Percentiles rank a stretch among this genome's conserved stretches.
These are phyloP conservation scores for Bryconaethiops microstoma DNA, from an alignment of 2,797 vertebrate genomes.

Conservation along the genomic window DNA sequence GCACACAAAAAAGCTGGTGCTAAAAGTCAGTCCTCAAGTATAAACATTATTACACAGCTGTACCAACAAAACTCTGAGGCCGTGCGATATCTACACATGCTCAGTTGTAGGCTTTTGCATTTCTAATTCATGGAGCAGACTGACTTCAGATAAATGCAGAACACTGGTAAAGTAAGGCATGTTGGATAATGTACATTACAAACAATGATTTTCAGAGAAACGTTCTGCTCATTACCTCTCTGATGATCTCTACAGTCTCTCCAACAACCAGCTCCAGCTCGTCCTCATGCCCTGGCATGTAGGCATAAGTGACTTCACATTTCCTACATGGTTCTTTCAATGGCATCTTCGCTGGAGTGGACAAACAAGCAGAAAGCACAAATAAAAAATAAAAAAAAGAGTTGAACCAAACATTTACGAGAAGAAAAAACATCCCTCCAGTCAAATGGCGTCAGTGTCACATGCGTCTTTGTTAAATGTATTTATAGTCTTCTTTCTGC, in stretches of 20 bases:
- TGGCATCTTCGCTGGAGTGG: slow-evolving; percentile 68
- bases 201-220: not conserved
- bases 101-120: not conserved
- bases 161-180: not conserved
- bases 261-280: slow-evolving; percentile 79
- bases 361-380: slow-evolving; percentile 44
- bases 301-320: slow-evolving; percentile 82
- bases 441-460: not conserved
- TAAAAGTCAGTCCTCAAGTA: not conserved
- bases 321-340: slow-evolving; percentile 70
- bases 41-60: not conserved
- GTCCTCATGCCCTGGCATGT: slow-evolving; percentile 74
- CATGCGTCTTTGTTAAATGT: not conserved
- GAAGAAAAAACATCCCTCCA: not conserved
- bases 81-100: not conserved
- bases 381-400: not conserved
- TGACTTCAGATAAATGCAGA: not conserved
- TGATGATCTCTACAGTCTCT: slow-evolving; percentile 80
- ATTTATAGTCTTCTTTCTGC: slow-evolving; percentile 1
- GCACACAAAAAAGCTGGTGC: not conserved
- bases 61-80: not conserved
- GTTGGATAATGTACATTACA: not conserved
- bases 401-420: not conserved
- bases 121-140: not conserved
- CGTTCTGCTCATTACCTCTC: slow-evolving; percentile 74